These are phyloP conservation scores for Pristionchus pacificus DNA, from an alignment of 1,140 invertebrate genomes.

Conservation along the genomic window DNA sequence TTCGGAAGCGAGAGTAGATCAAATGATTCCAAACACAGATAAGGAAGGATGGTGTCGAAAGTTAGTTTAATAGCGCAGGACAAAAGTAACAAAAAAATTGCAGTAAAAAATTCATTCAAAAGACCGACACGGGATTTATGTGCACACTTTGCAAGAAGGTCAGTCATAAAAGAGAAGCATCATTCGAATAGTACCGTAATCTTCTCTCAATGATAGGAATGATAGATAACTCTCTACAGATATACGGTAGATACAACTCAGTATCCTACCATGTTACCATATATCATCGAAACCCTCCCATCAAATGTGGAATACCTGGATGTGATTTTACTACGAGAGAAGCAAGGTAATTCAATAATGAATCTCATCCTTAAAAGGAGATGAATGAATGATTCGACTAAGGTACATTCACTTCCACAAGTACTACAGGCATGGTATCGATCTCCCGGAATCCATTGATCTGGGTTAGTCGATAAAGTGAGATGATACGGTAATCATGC, in stretches of 20 bases:
- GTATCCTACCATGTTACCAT: conserved; percentile 57
- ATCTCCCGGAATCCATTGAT: conserved; percentile 52
- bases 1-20: conserved; percentile 12
- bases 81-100: conserved; percentile 50
- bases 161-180: no score
- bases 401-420: conserved; percentile 57
- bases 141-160: conserved; percentile 54
- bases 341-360: conserved; percentile 12
- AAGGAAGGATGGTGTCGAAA: conserved; percentile 10
- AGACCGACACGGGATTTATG: conserved; percentile 46
- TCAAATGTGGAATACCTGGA: conserved; percentile 45
- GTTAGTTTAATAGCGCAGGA: neutral
- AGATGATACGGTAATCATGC: neutral
- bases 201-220: neutral
- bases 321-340: conserved; percentile 53
- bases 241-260: conserved; percentile 56
- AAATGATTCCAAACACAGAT: conserved; percentile 18
- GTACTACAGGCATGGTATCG: conserved; percentile 54
- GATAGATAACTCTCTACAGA: no score
- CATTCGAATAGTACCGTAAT: neutral
- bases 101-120: conserved; percentile 57
- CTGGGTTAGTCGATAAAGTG: conserved; percentile 33
- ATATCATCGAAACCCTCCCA: conserved; percentile 57
- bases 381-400: no score
- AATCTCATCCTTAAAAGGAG: neutral